Evolutionary conservation across 2,888 invertebrate genomes (phyloP).

Genomic region (Pseudanteris insignis): DNA sequence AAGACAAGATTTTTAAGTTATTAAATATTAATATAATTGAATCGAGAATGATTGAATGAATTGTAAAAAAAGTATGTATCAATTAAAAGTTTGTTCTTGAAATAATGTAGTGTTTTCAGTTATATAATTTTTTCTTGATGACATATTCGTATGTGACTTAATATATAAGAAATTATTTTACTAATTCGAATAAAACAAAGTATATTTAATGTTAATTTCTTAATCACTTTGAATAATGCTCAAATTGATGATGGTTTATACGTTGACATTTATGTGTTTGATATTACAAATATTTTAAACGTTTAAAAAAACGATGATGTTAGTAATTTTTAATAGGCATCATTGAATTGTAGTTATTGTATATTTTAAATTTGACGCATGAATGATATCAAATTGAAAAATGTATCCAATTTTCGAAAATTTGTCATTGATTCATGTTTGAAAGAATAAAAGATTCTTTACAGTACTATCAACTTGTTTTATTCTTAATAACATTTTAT

Average conservation of each 20-base stretch:
- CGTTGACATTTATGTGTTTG: slow-evolving; percentile 26
- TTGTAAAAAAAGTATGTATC: slow-evolving; percentile 3
- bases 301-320: slow-evolving; percentile 20
- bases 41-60: slow-evolving; percentile 10
- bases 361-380: slow-evolving; percentile 29
- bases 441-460: slow-evolving; percentile 34
- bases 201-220: slow-evolving; percentile 18
- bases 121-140: slow-evolving; percentile 19
- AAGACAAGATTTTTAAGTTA: slow-evolving; percentile 22
- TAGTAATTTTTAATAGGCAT: slow-evolving; percentile 28
- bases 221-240: slow-evolving; percentile 31
- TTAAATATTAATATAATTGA: slow-evolving; percentile 20
- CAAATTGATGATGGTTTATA: slow-evolving; percentile 28
- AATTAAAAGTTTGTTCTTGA: slow-evolving; percentile 6
- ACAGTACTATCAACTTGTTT: slow-evolving; percentile 30
- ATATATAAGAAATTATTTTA: slow-evolving; percentile 18
- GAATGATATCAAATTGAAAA: slow-evolving; percentile 32
- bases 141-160: slow-evolving; percentile 6
- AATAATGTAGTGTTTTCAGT: slow-evolving; percentile 14
- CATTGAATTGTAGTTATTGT: slow-evolving; percentile 29
- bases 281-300: slow-evolving; percentile 18
- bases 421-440: slow-evolving; percentile 21
- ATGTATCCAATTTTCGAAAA: slow-evolving; percentile 24
- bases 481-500: too few species aligned
- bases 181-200: slow-evolving; percentile 4